A percentile compares a stretch with the other conserved stretches of the same genome.
Evolutionary conservation across 1,140 invertebrate species (phyloP).

Genomic region (Drosophila nasuta): DNA sequence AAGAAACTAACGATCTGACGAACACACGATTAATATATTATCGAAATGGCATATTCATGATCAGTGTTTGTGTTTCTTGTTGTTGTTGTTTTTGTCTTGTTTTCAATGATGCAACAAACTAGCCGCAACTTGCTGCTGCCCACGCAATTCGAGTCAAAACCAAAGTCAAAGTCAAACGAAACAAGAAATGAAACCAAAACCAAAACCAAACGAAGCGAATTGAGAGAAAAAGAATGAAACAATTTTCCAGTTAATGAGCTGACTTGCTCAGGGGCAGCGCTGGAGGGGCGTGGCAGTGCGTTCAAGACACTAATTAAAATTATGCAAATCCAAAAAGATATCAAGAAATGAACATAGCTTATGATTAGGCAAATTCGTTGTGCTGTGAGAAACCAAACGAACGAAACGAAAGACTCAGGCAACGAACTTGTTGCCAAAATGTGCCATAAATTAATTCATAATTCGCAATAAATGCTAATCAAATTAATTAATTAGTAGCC

Average conservation of each 20-base stretch:
- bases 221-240: slow-evolving; percentile 14
- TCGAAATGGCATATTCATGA: slow-evolving; percentile 73
- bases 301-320: slow-evolving; percentile 64
- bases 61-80: slow-evolving; percentile 5
- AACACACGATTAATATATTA: slow-evolving; percentile 73
- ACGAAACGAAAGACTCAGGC: slow-evolving; percentile 71
- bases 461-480: slow-evolving; percentile 77
- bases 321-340: slow-evolving; percentile 67
- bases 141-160: slow-evolving; percentile 19
- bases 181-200: slow-evolving; percentile 17
- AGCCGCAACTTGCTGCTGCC: slow-evolving; percentile 6
- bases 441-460: slow-evolving; percentile 76
- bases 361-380: slow-evolving; percentile 31
- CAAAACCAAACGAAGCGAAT: slow-evolving; percentile 22
- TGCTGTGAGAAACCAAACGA: slow-evolving; percentile 51
- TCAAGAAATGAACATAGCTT: slow-evolving; percentile 49
- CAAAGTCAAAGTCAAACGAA: not conserved
- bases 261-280: slow-evolving; percentile 21
- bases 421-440: slow-evolving; percentile 62
- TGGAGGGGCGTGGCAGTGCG: slow-evolving; percentile 55
- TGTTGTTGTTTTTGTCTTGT: not conserved
- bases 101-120: slow-evolving; percentile 34
- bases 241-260: slow-evolving; percentile 40
- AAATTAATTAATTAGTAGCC: slow-evolving; percentile 77
- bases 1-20: slow-evolving; percentile 69